These are phyloP conservation scores for Caenorhabditis remanei DNA, from an alignment of 1,140 invertebrate genomes.

Conservation along the genomic window DNA sequence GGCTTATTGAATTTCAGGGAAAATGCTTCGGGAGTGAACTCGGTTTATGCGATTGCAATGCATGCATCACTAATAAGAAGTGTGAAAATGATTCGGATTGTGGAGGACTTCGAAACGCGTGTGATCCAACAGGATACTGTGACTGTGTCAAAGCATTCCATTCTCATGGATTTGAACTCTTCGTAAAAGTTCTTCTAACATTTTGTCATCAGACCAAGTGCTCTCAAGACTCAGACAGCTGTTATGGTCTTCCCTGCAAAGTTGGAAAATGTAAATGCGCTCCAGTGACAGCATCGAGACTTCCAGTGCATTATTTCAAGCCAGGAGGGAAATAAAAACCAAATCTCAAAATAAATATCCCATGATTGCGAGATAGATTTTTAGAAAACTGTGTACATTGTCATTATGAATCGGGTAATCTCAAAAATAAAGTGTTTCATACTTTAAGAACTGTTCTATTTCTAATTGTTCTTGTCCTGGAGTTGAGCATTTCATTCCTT, in stretches of 20 bases:
- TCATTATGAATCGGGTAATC: background rate
- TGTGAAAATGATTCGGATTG: conserved; percentile 12
- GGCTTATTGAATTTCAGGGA: background rate
- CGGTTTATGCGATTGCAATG: conserved; percentile 26
- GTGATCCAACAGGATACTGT: conserved; percentile 40
- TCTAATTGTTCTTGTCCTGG: too few relatives aligned
- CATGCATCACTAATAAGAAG: conserved; percentile 3
- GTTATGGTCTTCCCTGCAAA: conserved; percentile 55
- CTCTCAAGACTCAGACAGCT: conserved; percentile 14
- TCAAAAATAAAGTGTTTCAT: background rate
- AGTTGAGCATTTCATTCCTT: background rate
- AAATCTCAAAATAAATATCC: too few relatives aligned
- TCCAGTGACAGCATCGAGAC: background rate
- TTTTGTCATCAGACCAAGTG: conserved; percentile 53
- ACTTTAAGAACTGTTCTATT: too few relatives aligned
- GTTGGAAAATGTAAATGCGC: conserved; percentile 50
- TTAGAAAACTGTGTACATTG: too few relatives aligned
- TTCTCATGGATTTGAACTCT: conserved; percentile 32
- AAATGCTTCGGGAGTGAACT: conserved; percentile 44
- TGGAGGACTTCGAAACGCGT: conserved; percentile 27
- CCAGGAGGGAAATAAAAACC: conserved; percentile 3
- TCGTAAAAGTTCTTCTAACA: conserved; percentile 33
- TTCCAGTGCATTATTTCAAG: conserved; percentile 42
- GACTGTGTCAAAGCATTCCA: conserved; percentile 53
- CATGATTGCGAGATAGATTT: too few relatives aligned